Conservation (phyloP, 2,113 vertebrate genomes). For the Lepidothrix coronata region DNA sequence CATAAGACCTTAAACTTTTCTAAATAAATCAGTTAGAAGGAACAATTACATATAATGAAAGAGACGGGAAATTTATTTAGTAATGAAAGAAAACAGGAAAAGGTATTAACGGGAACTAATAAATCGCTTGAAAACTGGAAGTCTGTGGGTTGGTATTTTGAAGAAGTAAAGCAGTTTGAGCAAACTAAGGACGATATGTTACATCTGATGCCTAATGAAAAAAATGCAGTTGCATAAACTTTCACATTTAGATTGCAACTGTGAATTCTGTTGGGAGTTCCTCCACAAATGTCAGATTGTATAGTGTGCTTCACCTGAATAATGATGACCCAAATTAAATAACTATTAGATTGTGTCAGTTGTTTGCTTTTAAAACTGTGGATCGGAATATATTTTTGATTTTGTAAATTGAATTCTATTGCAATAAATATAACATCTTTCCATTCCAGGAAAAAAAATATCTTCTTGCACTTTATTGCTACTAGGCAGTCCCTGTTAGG, state of each 20-base stretch:
- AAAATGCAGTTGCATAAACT: not conserved
- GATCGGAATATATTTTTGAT: not conserved
- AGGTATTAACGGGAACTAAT: not conserved
- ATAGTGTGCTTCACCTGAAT: not conserved
- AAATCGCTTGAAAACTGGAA: not conserved
- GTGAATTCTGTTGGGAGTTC: not conserved
- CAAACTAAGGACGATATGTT: not conserved
- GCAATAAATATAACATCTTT: not conserved
- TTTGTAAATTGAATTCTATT: not conserved
- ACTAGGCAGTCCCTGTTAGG: not conserved
- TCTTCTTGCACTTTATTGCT: not conserved
- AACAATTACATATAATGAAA: not conserved
- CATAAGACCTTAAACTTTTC: not conserved
- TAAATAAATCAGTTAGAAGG: not conserved
- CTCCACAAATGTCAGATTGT: not conserved
- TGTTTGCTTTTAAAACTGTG: not conserved
- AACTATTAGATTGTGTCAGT: not conserved
- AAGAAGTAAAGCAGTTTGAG: not conserved
- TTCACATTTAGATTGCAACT: not conserved
- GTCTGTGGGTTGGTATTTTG: not conserved
- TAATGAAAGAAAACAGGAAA: not conserved
- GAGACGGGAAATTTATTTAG: not conserved
- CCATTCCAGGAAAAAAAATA: not conserved
- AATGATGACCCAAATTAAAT: not conserved
- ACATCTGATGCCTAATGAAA: not conserved